A percentile compares a stretch with the other conserved stretches of the same genome.
These are phyloP conservation scores for Didymodactylos carnosus DNA, from an alignment of 2,888 invertebrate genomes.

Conservation along the genomic window DNA sequence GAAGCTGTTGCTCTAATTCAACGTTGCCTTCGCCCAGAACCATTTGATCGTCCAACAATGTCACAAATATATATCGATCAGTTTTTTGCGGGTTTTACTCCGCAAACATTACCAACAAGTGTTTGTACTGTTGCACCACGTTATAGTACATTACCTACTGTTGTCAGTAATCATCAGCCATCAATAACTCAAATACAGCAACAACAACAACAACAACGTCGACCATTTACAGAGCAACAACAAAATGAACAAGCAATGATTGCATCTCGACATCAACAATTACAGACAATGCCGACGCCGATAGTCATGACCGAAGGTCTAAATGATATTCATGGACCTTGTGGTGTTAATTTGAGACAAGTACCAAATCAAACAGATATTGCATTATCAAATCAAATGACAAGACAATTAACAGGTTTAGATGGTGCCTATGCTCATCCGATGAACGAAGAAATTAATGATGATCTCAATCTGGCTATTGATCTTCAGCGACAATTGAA, in stretches of 20 bases:
- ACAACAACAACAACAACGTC: not conserved
- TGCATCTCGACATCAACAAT: not conserved
- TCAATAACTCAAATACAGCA: not conserved
- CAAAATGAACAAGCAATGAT: not conserved
- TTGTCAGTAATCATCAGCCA: no score
- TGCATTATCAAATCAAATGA: not conserved
- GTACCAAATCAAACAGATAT: not conserved
- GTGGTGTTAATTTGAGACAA: not conserved
- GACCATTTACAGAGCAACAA: not conserved
- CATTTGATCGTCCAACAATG: conserved; percentile 36
- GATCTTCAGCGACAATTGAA: conserved; percentile 32
- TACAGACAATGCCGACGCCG: not conserved
- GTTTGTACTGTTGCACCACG: conserved; percentile 85
- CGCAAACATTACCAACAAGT: conserved; percentile 59
- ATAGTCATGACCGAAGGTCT: not conserved
- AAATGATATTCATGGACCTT: not conserved
- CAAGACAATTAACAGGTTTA: conserved; percentile 7
- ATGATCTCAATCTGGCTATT: conserved; percentile 22
- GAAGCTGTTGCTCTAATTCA: conserved; percentile 33
- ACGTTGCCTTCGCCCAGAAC: conserved; percentile 36
- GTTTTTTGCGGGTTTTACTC: conserved; percentile 25
- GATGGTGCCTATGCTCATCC: not conserved
- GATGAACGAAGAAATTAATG: conserved; percentile 17
- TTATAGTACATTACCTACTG: no score
- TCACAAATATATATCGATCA: conserved; percentile 22